Conservation (phyloP, 2,113 vertebrate species). For the Passer montanus region DNA sequence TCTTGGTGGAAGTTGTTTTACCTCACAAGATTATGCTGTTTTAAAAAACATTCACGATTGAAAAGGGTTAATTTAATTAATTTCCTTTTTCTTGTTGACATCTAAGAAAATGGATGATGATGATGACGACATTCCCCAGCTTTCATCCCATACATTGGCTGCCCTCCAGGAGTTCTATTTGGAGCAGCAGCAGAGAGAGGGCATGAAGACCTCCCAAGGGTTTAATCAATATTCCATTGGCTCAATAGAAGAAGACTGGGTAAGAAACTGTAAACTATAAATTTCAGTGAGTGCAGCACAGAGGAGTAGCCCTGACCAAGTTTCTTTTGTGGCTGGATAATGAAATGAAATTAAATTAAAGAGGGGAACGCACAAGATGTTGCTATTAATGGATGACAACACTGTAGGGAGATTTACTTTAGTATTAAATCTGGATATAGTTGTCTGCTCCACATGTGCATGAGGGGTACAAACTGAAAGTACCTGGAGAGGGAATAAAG, state of each 20-base stretch:
- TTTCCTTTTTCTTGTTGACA: neutral
- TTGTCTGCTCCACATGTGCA: neutral
- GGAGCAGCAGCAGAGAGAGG: conserved; percentile 73
- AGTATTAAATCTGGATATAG: neutral
- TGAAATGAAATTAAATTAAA: neutral
- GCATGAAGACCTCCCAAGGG: neutral
- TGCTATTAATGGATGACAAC: neutral
- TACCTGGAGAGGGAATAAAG: neutral
- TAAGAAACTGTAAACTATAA: conserved; percentile 62
- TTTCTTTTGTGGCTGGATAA: neutral
- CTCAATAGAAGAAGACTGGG: conserved; percentile 92
- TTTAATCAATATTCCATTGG: conserved; percentile 78
- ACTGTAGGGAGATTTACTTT: neutral
- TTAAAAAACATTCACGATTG: neutral
- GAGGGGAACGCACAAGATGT: neutral
- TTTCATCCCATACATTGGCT: conserved; percentile 84
- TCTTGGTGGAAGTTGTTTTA: neutral
- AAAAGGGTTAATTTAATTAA: neutral
- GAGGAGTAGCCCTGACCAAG: neutral
- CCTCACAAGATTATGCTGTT: neutral
- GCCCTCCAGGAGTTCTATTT: conserved; percentile 91
- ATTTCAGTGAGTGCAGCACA: neutral
- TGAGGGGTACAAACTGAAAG: neutral
- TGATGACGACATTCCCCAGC: conserved; percentile 80
- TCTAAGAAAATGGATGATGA: conserved; percentile 81